Conservation (phyloP, 2,888 invertebrate genomes). For the Plebejus melissa region DNA sequence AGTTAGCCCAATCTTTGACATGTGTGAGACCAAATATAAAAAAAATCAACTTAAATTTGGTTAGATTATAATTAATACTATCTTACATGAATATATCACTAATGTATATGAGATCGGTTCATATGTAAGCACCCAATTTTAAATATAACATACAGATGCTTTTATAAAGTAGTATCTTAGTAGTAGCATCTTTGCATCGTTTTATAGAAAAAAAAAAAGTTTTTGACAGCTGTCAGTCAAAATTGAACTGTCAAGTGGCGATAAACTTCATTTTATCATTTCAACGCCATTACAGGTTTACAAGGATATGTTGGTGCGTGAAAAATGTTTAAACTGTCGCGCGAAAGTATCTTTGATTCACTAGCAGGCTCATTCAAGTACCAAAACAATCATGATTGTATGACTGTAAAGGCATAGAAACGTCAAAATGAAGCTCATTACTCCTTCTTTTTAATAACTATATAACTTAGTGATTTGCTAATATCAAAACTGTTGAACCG, state of each 20-base stretch:
- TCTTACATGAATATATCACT: constrained; percentile 65
- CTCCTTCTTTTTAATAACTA: background rate
- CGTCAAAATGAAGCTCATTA: background rate
- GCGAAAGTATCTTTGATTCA: background rate
- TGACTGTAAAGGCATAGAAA: background rate
- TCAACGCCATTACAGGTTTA: background rate
- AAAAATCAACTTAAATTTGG: constrained; percentile 65
- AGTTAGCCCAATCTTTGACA: constrained; percentile 59
- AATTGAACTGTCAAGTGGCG: background rate
- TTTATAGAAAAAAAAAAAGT: background rate
- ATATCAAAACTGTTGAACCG: background rate
- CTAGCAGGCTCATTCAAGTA: background rate
- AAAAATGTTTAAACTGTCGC: background rate
- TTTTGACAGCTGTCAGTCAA: background rate
- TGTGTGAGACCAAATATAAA: constrained; percentile 69
- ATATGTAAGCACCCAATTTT: background rate
- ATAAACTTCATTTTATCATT: background rate
- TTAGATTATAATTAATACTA: constrained; percentile 60
- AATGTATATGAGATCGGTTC: constrained; percentile 38
- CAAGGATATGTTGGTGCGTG: background rate
- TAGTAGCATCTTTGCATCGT: background rate
- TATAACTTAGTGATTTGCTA: background rate
- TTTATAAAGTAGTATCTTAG: background rate
- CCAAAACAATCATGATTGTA: background rate
- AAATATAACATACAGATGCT: background rate